Evolutionary conservation across 2,113 vertebrate genomes (phyloP).

Genomic region (Thermophis baileyi): DNA sequence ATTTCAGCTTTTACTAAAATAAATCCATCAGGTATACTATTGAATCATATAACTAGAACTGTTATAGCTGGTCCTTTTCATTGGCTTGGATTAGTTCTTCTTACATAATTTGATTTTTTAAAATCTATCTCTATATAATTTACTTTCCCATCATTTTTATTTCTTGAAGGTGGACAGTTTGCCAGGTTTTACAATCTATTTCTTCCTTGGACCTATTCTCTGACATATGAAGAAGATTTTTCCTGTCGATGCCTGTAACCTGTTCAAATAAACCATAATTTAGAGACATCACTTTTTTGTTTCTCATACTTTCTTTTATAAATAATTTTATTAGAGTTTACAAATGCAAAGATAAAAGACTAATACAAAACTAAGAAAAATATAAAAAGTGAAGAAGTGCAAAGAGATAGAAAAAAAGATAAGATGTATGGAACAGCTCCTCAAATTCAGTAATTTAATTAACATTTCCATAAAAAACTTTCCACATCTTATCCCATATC

Average conservation of each 20-base stretch:
- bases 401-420: neutral
- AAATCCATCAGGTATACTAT: neutral
- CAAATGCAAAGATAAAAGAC: neutral
- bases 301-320: neutral
- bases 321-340: neutral
- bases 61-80: neutral
- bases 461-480: neutral
- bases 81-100: neutral
- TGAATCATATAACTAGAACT: neutral
- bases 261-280: slow-evolving; percentile 2
- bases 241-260: neutral
- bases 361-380: neutral
- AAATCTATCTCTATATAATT: neutral
- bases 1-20: neutral
- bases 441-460: neutral
- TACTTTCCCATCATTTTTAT: neutral
- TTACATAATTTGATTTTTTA: slow-evolving; percentile 5
- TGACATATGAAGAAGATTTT: neutral
- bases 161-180: neutral
- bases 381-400: neutral
- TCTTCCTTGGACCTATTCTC: neutral
- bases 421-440: neutral
- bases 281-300: neutral
- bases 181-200: neutral
- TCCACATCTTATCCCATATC: neutral